These are phyloP conservation scores for Apotomis capreana DNA, from an alignment of 2,888 invertebrate species.

Conservation along the genomic window DNA sequence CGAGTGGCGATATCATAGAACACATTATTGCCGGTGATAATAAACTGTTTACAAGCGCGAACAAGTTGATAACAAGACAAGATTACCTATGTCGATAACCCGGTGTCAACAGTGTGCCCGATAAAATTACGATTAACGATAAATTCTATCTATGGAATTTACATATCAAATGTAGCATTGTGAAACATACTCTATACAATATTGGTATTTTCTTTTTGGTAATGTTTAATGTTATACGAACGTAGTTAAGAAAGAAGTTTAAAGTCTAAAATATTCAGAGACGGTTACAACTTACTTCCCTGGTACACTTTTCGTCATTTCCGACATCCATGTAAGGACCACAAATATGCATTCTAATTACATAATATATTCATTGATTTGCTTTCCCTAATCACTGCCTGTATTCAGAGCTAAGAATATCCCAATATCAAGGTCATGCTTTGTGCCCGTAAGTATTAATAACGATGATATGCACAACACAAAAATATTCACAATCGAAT, in stretches of 20 bases:
- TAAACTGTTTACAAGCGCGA: constrained; percentile 10
- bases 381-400: constrained; percentile 20
- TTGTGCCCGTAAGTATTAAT: constrained; percentile 35
- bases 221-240: too few species aligned
- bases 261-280: too few species aligned
- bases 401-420: constrained; percentile 23
- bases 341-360: too few species aligned
- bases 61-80: constrained; percentile 38
- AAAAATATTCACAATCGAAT: constrained; percentile 55
- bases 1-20: constrained; percentile 13
- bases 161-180: not conserved
- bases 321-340: too few species aligned
- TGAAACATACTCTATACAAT: too few species aligned
- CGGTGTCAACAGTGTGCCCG: constrained; percentile 47
- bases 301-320: too few species aligned
- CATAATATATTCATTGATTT: not conserved
- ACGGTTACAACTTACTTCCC: too few species aligned
- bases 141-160: constrained; percentile 18
- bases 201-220: too few species aligned
- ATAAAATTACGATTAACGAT: constrained; percentile 46
- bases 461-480: constrained; percentile 28
- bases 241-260: too few species aligned
- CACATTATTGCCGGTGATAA: constrained; percentile 12
- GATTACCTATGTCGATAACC: constrained; percentile 43
- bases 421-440: constrained; percentile 37